phyloP scores from a whole-genome alignment of 2,113 vertebrate genomes.

The Lepus timidus region DNA sequence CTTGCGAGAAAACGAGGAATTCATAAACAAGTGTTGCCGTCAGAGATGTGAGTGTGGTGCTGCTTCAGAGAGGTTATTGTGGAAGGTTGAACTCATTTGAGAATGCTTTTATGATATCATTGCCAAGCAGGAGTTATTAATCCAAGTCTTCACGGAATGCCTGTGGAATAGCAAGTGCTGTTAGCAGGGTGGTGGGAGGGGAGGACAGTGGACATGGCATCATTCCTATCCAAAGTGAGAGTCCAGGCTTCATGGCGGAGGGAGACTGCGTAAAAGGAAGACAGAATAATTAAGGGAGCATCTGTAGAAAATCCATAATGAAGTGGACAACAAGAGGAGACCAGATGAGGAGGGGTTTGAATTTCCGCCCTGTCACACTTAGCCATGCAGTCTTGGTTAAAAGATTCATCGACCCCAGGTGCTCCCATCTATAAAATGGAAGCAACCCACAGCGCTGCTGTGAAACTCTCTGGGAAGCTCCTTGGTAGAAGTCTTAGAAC shows the following conservation, averaged over 20 bases:
- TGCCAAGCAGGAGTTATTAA: constrained; percentile 26
- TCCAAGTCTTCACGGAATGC: constrained; percentile 20
- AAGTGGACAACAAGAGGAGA: not conserved
- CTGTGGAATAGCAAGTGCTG: not conserved
- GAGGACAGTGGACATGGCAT: not conserved
- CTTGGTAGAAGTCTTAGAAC: not conserved
- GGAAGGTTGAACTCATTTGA: constrained; percentile 20
- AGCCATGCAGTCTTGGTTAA: not conserved
- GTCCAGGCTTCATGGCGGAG: not conserved
- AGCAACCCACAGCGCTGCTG: not conserved
- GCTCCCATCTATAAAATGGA: not conserved
- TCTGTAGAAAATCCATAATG: not conserved
- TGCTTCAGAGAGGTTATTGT: not conserved
- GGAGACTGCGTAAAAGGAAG: not conserved
- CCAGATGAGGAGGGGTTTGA: not conserved
- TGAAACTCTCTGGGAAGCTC: not conserved
- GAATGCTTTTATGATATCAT: constrained; percentile 5
- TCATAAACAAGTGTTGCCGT: not conserved
- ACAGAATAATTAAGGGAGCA: not conserved
- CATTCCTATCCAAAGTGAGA: not conserved
- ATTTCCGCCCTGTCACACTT: not conserved
- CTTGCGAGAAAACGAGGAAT: not conserved
- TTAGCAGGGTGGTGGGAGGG: not conserved
- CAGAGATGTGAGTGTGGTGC: not conserved
- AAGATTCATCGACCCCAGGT: not conserved